Base-by-base conservation (phyloP, 2,113 vertebrate species). In the Pangasianodon gigas region DNA sequence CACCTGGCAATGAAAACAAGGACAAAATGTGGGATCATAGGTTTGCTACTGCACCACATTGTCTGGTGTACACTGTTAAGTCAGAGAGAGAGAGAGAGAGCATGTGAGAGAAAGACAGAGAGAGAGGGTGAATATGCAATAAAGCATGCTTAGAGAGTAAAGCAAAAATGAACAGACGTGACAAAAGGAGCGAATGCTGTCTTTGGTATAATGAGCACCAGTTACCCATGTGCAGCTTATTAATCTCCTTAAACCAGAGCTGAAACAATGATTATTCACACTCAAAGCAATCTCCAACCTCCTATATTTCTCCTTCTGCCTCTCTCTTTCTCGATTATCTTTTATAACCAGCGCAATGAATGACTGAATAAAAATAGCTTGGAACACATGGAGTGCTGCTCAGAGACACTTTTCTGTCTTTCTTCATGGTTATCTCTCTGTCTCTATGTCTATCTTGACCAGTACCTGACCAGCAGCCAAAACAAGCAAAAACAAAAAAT, bases 401-500 rank as follows among this genome's bases (percentile, higher is more conserved):
- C 60, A n/a, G 48, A n/a, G 41, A 85, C 46, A 8, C 52, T 37
- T 32, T 51, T 52, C 86, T 80, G 44, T 41, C 74, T 89, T 51
- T 48, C 41, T 84, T 71, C 85, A 19, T 79, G 69, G 88, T 56
- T 65, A 6, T 88, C 46, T 80, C 58, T 77, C 24, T 19, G 71
- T 48, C 46, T 67, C 56, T 58, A 24, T 77, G 54, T 87, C 18
- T 21, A 51, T 74, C 75, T 87, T 80, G 48, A 81, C 80, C 54
- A 7, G 44, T 46, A 24, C 29, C 46, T 82, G 58, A 82, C 85
- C 67, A 87, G 24, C 41, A 52, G 65, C 46, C 60, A 37, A 82
- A 88, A 81, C 87, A 88, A 82, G 65, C 46, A 46, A 37, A 82
- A 88, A 81, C 87, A 88, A 82, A 82, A 84, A 88, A 54, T 88